Evolutionary conservation across 2,797 vertebrate genomes (phyloP).

Genomic region (Micrastur ruficollis): DNA sequence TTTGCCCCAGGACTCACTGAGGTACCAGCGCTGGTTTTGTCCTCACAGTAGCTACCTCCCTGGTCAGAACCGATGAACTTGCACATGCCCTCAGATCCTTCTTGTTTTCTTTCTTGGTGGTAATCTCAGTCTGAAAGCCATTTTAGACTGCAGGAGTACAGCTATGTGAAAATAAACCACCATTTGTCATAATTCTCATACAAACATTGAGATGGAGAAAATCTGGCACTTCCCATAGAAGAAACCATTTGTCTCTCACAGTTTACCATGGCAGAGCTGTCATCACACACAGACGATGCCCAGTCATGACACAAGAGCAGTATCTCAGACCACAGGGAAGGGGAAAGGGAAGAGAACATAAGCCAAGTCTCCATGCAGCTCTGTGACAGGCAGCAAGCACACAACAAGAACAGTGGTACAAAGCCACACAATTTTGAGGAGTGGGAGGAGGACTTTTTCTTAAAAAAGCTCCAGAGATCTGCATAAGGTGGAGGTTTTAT

Average conservation of each 20-base stretch:
- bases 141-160: background rate
- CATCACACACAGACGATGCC: background rate
- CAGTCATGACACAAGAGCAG: background rate
- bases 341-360: background rate
- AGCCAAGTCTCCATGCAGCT: background rate
- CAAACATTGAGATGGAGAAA: background rate
- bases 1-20: background rate
- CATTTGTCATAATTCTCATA: background rate
- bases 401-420: background rate
- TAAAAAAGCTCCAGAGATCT: background rate
- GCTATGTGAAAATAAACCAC: background rate
- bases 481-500: background rate
- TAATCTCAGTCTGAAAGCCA: background rate
- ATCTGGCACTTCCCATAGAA: background rate
- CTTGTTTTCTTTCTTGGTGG: background rate
- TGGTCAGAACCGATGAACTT: background rate
- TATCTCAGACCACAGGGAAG: background rate
- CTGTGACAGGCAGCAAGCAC: background rate
- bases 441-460: background rate
- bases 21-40: background rate
- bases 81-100: background rate
- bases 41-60: background rate
- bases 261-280: background rate
- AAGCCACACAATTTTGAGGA: background rate
- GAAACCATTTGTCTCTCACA: background rate